Conservation (phyloP, 1,140 invertebrate species). For the Vollenhovia emeryi region DNA sequence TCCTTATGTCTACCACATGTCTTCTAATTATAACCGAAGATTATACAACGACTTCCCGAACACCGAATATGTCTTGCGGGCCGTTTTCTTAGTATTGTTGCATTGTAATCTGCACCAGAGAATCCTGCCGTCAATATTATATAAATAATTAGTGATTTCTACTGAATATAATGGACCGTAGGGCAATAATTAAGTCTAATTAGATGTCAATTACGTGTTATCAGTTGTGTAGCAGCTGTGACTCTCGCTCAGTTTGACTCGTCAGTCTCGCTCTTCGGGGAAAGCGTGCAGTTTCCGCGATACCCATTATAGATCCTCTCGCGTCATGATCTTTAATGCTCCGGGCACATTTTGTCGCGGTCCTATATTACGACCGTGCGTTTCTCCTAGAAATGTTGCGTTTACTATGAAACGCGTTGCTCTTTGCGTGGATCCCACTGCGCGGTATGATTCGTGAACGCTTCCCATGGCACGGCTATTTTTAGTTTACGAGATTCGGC, state of each 20-base stretch:
- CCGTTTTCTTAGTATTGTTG: not conserved
- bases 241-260: not conserved
- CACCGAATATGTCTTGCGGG: not conserved
- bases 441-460: slow-evolving; percentile 22
- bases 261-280: not conserved
- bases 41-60: slow-evolving; percentile 10
- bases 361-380: not conserved
- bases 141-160: slow-evolving; percentile 27
- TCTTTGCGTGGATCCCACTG: slow-evolving; percentile 15
- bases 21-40: slow-evolving; percentile 49
- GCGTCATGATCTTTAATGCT: not conserved
- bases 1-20: slow-evolving; percentile 40
- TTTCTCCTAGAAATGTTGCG: slow-evolving; percentile 34
- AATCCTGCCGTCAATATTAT: not conserved
- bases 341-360: not conserved
- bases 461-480: slow-evolving; percentile 25
- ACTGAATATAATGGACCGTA: slow-evolving; percentile 14
- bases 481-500: not conserved
- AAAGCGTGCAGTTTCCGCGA: not conserved
- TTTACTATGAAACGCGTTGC: slow-evolving; percentile 45
- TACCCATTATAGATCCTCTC: not conserved
- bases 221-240: not conserved
- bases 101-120: not conserved
- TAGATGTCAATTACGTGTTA: not conserved
- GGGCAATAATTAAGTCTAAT: not conserved